These are phyloP conservation scores for Erithacus rubecula DNA, from an alignment of 2,797 vertebrate genomes.

Conservation along the genomic window DNA sequence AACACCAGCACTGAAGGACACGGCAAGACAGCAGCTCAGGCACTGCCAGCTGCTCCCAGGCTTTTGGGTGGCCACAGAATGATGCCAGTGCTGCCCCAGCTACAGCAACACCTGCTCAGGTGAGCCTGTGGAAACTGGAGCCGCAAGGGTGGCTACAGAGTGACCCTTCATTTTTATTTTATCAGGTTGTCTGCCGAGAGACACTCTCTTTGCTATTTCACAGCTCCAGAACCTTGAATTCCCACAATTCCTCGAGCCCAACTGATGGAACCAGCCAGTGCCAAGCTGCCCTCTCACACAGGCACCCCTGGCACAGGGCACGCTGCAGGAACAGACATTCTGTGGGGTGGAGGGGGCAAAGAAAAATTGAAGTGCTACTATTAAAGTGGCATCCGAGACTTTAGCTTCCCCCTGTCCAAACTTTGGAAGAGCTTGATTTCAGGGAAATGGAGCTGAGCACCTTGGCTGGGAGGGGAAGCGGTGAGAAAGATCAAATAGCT, in stretches of 20 bases:
- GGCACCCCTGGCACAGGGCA: not conserved
- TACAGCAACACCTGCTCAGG: not conserved
- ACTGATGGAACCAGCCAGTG: not conserved
- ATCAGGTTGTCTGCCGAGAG: accelerated
- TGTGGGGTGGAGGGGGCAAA: no score
- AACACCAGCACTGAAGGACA: not conserved
- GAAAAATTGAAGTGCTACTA: not conserved
- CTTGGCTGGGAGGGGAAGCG: not conserved
- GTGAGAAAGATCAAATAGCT: not conserved
- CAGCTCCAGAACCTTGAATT: not conserved
- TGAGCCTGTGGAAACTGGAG: not conserved
- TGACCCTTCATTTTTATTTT: not conserved
- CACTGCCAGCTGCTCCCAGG: not conserved
- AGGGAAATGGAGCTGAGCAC: not conserved
- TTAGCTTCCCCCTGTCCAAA: accelerated
- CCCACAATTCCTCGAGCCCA: not conserved
- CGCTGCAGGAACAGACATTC: not conserved
- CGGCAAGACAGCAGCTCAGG: accelerated
- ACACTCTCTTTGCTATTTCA: not conserved
- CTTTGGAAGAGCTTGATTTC: not conserved
- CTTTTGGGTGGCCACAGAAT: not conserved
- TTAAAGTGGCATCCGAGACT: accelerated
- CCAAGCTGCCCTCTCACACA: not conserved
- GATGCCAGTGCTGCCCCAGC: accelerated
- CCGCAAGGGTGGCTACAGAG: not conserved